These are phyloP conservation scores for Eurois occulta DNA, from an alignment of 2,888 invertebrate species.

Conservation along the genomic window DNA sequence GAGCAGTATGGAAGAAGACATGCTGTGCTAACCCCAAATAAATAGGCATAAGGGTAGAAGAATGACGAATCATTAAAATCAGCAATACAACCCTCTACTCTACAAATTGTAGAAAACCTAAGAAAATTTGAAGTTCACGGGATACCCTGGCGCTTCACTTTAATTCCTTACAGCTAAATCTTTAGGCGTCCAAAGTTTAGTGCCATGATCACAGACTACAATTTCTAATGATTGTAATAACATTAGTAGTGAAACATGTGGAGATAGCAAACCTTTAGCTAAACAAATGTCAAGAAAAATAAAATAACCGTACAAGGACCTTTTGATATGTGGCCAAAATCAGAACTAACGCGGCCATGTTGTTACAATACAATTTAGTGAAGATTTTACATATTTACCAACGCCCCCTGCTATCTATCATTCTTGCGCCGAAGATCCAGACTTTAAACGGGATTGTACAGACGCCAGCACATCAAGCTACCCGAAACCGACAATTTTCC, in stretches of 20 bases:
- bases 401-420: not conserved
- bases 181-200: conserved; percentile 59
- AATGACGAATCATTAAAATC: too few species aligned
- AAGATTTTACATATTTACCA: not conserved
- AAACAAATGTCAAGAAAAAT: not conserved
- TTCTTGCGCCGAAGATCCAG: not conserved
- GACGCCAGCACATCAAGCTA: too few species aligned
- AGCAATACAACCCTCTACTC: not conserved
- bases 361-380: not conserved
- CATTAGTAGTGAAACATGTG: conserved; percentile 4
- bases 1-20: too few species aligned
- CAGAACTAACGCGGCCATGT: not conserved
- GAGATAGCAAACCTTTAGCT: conserved; percentile 16
- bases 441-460: too few species aligned
- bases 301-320: not conserved
- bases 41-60: too few species aligned
- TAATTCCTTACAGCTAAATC: conserved; percentile 48
- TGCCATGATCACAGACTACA: conserved; percentile 61
- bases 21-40: too few species aligned
- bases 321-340: not conserved
- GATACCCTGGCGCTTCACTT: not conserved
- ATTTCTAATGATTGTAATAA: conserved; percentile 14
- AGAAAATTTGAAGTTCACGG: too few species aligned
- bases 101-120: too few species aligned
- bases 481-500: too few species aligned